A percentile compares a stretch with the other conserved stretches of the same genome.
Evolutionary conservation across 2,888 invertebrate species (phyloP).

Genomic region (Drosophila suboccidentalis): DNA sequence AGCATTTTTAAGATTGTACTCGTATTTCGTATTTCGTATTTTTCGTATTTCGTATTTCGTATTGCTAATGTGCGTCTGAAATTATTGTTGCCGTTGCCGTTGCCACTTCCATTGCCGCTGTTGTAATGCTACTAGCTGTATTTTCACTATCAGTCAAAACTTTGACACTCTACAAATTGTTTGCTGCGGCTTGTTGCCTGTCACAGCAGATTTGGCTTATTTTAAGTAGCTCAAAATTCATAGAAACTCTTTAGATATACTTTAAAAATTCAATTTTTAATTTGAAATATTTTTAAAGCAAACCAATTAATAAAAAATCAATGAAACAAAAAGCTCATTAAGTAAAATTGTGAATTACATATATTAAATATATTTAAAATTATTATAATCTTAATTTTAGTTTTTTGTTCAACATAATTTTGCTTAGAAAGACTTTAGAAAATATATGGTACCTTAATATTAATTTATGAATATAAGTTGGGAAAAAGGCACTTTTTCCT

Average conservation of each 20-base stretch:
- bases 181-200: slow-evolving; percentile 9
- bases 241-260: neutral
- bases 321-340: too few relatives aligned
- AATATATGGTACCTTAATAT: too few relatives aligned
- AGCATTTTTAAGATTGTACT: slow-evolving; percentile 39
- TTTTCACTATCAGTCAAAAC: slow-evolving; percentile 53
- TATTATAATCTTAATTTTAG: too few relatives aligned
- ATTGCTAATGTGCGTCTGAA: slow-evolving; percentile 48
- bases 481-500: too few relatives aligned
- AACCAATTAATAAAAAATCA: too few relatives aligned
- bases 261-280: neutral
- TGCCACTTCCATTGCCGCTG: slow-evolving; percentile 17
- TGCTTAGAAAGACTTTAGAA: too few relatives aligned
- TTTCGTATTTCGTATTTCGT: slow-evolving; percentile 30
- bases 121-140: slow-evolving; percentile 24
- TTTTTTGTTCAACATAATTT: too few relatives aligned
- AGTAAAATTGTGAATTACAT: too few relatives aligned
- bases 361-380: too few relatives aligned
- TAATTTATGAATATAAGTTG: too few relatives aligned
- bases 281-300: neutral
- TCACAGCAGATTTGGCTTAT: neutral
- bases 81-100: slow-evolving; percentile 15
- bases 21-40: slow-evolving; percentile 15
- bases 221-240: neutral
- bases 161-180: slow-evolving; percentile 8